These are phyloP conservation scores for Tetranychus piercei DNA, from an alignment of 2,888 invertebrate genomes.

Conservation along the genomic window DNA sequence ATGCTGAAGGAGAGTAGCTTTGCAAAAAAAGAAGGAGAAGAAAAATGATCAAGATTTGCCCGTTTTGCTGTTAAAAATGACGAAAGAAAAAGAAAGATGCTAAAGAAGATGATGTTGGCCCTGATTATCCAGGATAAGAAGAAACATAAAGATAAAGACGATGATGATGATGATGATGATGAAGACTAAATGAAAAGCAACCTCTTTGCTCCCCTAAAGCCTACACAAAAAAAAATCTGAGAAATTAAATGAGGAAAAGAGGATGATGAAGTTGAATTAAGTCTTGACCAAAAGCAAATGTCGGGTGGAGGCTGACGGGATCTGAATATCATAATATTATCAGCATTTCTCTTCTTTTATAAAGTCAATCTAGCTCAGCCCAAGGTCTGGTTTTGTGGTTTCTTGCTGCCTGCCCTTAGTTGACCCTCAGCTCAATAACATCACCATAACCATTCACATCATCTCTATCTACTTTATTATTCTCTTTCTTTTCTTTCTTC, in stretches of 20 bases:
- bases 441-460: background rate
- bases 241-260: background rate
- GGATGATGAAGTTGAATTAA: background rate
- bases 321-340: background rate
- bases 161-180: background rate
- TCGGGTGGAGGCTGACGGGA: background rate
- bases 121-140: conserved; percentile 7
- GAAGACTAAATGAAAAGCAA: background rate
- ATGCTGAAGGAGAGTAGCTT: background rate
- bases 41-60: background rate
- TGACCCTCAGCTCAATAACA: conserved; percentile 1
- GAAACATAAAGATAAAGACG: background rate
- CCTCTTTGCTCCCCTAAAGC: background rate
- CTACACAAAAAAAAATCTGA: background rate
- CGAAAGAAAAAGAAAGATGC: background rate
- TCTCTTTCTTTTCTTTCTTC: background rate
- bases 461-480: background rate
- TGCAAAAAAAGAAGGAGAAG: background rate
- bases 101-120: background rate
- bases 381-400: conserved; percentile 1
- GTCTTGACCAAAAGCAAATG: background rate
- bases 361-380: background rate
- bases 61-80: background rate
- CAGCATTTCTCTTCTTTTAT: background rate
- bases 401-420: background rate